Evolutionary conservation across 2,113 vertebrate genomes (phyloP).

Genomic region (Cyprinodon brontotheroides): DNA sequence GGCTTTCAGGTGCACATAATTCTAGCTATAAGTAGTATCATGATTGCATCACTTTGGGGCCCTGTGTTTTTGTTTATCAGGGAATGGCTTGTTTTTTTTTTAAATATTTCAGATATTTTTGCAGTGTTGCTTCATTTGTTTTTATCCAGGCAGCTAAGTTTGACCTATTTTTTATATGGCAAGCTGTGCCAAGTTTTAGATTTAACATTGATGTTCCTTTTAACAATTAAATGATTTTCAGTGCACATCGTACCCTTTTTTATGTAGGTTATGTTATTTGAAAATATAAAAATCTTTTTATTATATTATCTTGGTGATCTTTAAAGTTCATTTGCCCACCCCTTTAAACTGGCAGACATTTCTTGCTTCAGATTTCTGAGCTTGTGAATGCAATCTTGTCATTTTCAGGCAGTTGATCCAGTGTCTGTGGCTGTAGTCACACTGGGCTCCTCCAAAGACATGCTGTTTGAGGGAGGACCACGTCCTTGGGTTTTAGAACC

Average conservation of each 20-base stretch:
- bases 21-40: neutral
- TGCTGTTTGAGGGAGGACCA: conserved; percentile 93
- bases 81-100: conserved; percentile 5
- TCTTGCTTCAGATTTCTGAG: neutral
- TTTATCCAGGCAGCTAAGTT: conserved; percentile 28
- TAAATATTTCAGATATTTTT: conserved; percentile 34
- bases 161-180: conserved; percentile 43
- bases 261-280: neutral
- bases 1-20: neutral
- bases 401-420: conserved; percentile 86
- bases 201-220: conserved; percentile 6
- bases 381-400: neutral
- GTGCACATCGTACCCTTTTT: neutral
- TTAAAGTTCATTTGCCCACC: neutral
- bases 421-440: conserved; percentile 88
- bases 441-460: conserved; percentile 92
- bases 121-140: conserved; percentile 15
- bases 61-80: conserved; percentile 5
- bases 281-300: neutral
- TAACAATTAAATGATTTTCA: conserved; percentile 1
- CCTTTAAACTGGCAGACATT: neutral
- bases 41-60: neutral
- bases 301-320: neutral
- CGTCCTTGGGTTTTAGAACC: conserved; percentile 94
- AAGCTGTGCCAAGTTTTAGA: conserved; percentile 17